Percentiles rank a stretch among this genome's conserved stretches.
These are phyloP conservation scores for Callinectes sapidus DNA, from an alignment of 2,888 invertebrate species.

Conservation along the genomic window DNA sequence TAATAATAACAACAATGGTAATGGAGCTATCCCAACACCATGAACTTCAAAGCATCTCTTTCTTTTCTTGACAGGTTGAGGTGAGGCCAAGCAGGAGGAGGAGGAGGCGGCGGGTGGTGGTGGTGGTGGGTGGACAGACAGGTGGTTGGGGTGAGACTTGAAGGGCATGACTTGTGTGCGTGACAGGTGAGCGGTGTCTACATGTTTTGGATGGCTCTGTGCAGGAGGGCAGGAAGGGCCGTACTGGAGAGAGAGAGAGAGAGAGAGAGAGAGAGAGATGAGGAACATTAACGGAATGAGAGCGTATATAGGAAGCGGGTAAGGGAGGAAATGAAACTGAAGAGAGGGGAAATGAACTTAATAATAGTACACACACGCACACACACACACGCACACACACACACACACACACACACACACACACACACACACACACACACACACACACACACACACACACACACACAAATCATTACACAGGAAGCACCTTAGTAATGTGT, in stretches of 20 bases:
- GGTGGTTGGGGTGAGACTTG: no score
- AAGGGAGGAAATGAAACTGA: background rate
- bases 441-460: conserved; percentile 4
- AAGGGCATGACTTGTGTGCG: no score
- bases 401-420: conserved; percentile 25
- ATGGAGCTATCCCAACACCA: no score
- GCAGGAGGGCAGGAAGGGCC: background rate
- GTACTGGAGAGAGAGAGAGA: background rate
- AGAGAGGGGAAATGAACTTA: background rate
- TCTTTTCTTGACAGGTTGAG: no score
- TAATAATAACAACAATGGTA: no score
- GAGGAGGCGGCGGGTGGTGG: no score
- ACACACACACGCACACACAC: conserved; percentile 21
- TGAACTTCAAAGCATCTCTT: no score
- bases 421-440: conserved; percentile 25
- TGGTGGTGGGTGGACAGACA: no score
- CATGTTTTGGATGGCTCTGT: background rate
- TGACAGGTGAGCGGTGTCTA: background rate
- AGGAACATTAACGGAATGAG: background rate
- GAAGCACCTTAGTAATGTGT: background rate
- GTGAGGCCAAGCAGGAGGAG: no score
- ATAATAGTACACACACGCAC: background rate
- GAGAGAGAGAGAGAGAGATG: background rate
- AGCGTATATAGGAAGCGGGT: background rate
- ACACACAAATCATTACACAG: background rate